Percentiles rank a stretch among this genome's conserved stretches.
Evolutionary conservation across 2,797 vertebrate genomes (phyloP).

Genomic region (Hydrophis major): DNA sequence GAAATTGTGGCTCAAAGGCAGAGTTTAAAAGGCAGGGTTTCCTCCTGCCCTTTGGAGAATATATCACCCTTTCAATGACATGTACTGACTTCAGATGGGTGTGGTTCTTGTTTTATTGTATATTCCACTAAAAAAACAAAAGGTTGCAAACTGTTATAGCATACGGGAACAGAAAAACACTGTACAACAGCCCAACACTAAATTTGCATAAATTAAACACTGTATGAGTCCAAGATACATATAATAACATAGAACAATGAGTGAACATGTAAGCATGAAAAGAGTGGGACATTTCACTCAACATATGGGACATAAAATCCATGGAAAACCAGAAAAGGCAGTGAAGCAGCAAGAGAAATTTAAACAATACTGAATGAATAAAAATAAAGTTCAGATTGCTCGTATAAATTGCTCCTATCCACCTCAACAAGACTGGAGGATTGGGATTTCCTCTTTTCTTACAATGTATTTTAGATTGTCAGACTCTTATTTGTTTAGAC

Average conservation of each 20-base stretch:
- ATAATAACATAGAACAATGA: neutral
- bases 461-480: neutral
- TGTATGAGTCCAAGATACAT: neutral
- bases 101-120: neutral
- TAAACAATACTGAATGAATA: neutral
- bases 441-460: neutral
- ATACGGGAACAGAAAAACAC: neutral
- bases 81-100: neutral
- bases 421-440: neutral
- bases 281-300: neutral
- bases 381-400: neutral
- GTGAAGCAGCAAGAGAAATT: neutral
- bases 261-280: neutral
- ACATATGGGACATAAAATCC: neutral
- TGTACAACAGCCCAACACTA: neutral
- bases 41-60: neutral
- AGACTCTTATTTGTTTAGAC: neutral
- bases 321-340: neutral
- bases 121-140: neutral
- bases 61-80: neutral
- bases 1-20: neutral
- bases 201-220: neutral
- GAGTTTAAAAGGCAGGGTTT: neutral
- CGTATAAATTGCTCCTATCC: neutral
- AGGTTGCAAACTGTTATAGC: neutral